These are phyloP conservation scores for Hippasteria phrygiana DNA, from an alignment of 53 echinoderm and acorn worm genomes.

Conservation along the genomic window DNA sequence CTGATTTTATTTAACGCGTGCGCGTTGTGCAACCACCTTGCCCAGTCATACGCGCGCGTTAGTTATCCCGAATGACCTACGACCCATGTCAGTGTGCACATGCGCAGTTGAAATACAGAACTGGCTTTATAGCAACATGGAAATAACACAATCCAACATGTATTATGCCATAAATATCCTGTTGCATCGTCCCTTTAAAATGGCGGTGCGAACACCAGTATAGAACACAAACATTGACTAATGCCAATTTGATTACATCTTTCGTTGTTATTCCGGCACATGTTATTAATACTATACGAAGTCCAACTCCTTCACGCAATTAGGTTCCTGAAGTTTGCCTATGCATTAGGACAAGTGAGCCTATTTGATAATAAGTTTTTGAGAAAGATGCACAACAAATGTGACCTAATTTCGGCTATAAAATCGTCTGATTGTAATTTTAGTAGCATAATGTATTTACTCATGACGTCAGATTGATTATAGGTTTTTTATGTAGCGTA, in stretches of 20 bases:
- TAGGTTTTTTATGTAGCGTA: background rate
- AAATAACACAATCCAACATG: too few relatives aligned
- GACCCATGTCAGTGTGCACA: too few relatives aligned
- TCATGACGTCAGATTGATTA: background rate
- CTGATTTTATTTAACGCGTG: too few relatives aligned
- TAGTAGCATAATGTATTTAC: background rate
- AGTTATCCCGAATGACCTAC: too few relatives aligned
- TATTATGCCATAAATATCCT: too few relatives aligned
- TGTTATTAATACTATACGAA: background rate
- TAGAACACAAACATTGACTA: background rate
- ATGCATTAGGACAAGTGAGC: background rate
- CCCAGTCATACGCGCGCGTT: too few relatives aligned
- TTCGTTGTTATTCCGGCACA: background rate
- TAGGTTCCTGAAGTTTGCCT: background rate
- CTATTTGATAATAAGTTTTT: background rate
- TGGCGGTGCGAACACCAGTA: background rate
- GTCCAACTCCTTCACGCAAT: background rate
- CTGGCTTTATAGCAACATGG: too few relatives aligned
- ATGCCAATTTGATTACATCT: slow-evolving; percentile 24
- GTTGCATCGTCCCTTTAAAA: too few relatives aligned
- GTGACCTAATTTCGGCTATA: background rate
- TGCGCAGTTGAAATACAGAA: too few relatives aligned
- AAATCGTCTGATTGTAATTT: background rate
- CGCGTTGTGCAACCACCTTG: too few relatives aligned
- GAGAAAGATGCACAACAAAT: background rate